Evolutionary conservation across 2,888 invertebrate genomes (phyloP), one percentile per base, ranked within the genome.

Genomic region (Aporophyla nigra): DNA sequence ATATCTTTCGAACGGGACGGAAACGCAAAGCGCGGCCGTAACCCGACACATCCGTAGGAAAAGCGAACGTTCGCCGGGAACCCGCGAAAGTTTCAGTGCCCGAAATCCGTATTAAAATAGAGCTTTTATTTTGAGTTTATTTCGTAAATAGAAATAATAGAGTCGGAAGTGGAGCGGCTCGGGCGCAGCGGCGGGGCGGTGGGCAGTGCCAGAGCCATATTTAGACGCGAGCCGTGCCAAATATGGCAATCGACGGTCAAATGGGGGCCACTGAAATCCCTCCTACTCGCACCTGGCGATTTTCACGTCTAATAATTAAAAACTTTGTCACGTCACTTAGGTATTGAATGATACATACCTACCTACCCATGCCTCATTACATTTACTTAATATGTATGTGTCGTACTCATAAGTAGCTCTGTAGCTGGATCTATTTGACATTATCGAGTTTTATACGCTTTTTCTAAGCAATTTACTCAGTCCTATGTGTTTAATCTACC

Each of bases 221-320:
- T 98, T 98, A 98, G 98, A 97, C 97, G 97, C 97, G 97, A 97
- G 97, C 97, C 97, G 97, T 98, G 97, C 98, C 98, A 97, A 98
- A 98, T 98, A 98, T 97, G 98, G 98, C 97, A 97, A 97, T 93
- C 97, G 97, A 97, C 97, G 97, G 97, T 97, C 98, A 97, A 98
- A 98, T 97, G 98, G 97, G 98, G 98, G 97, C 97, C 97, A 97
- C 97, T 97, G 97, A 97, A 97, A 98, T 98, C 98, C 98, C 98
- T 98, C 98, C 97, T 97, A 94, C 96, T 94, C 93, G 94, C 95
- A 95, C 93, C 95, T 95, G 95, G 94, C 94, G 94, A 95, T 96
- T 96, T 96, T 96, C 96, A 95, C 94, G 93, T 95, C 94, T 95
- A 96, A 95, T 95, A 96, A 96, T 95, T 96, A 95, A 95, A 95